These are phyloP conservation scores for Pachliopta kotzebuea DNA, from an alignment of 2,888 invertebrate species.

Conservation along the genomic window DNA sequence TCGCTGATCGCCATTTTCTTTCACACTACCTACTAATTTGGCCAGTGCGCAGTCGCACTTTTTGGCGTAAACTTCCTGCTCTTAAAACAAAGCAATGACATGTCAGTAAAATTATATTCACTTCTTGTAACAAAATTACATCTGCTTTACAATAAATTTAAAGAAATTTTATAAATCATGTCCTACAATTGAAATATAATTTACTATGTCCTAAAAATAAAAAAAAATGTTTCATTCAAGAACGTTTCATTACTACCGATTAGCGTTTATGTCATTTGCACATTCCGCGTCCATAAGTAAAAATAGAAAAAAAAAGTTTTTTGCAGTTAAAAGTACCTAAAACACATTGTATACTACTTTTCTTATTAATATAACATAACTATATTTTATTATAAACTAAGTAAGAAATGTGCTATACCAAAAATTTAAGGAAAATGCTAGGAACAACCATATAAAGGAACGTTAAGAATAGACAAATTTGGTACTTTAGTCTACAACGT, in stretches of 20 bases:
- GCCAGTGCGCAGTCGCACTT: slow-evolving; percentile 81
- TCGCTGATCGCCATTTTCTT: slow-evolving; percentile 82
- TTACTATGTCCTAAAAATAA: slow-evolving; percentile 74
- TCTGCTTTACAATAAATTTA: slow-evolving; percentile 57
- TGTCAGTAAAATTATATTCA: slow-evolving; percentile 63
- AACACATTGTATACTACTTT: background rate
- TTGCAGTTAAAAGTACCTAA: background rate
- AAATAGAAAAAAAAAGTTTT: background rate
- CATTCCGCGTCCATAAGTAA: slow-evolving; percentile 24
- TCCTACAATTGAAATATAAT: slow-evolving; percentile 72
- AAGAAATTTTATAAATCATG: slow-evolving; percentile 70
- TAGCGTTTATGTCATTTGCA: slow-evolving; percentile 27
- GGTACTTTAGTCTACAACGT: slow-evolving; percentile 30
- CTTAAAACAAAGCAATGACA: slow-evolving; percentile 78
- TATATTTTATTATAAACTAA: background rate
- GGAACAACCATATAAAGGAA: slow-evolving; percentile 43
- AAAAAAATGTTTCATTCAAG: slow-evolving; percentile 73
- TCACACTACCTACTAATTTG: slow-evolving; percentile 82
- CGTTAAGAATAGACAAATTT: slow-evolving; percentile 57
- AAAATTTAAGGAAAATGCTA: background rate
- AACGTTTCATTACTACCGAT: slow-evolving; percentile 64
- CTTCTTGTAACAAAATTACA: slow-evolving; percentile 53
- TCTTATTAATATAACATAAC: background rate
- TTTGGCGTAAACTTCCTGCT: slow-evolving; percentile 80
- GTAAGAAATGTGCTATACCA: background rate